A percentile compares a stretch with the other conserved stretches of the same genome.
These are phyloP conservation scores for Desoria tigrina DNA, from an alignment of 2,888 invertebrate genomes.

Conservation along the genomic window DNA sequence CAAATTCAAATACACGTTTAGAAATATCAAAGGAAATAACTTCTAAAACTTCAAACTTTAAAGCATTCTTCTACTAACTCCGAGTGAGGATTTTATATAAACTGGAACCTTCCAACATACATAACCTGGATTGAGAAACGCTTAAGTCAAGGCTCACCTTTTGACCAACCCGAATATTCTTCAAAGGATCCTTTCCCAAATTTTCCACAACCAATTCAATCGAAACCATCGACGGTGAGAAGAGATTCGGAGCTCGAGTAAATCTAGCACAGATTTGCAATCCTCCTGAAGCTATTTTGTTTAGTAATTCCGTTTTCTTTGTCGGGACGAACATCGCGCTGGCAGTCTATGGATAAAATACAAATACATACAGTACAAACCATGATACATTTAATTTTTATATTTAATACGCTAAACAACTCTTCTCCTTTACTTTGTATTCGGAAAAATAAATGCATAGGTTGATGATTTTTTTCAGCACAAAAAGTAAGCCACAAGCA, in stretches of 20 bases:
- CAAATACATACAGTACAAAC: neutral
- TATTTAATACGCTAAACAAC: neutral
- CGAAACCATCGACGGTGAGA: conserved; percentile 77
- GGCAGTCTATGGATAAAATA: conserved; percentile 60
- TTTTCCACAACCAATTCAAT: conserved; percentile 80
- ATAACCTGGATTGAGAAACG: neutral
- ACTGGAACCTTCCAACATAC: neutral
- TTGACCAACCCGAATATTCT: conserved; percentile 69
- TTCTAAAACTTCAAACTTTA: neutral
- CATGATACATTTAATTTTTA: neutral
- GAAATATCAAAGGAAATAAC: too few species aligned
- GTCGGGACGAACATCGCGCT: conserved; percentile 65
- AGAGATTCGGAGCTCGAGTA: conserved; percentile 77
- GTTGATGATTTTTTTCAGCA: too few species aligned
- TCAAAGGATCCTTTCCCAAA: conserved; percentile 65
- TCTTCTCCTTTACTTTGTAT: too few species aligned
- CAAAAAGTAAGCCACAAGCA: too few species aligned
- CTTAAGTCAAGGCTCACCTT: conserved; percentile 63
- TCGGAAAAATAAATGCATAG: too few species aligned
- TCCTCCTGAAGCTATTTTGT: conserved; percentile 69
- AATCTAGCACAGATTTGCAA: conserved; percentile 63
- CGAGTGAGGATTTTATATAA: neutral
- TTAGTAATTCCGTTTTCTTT: conserved; percentile 67
- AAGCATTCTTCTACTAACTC: neutral
- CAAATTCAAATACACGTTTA: too few species aligned